Evolutionary conservation across 2,888 invertebrate genomes (phyloP), one percentile per base, ranked within the genome.

Genomic region (Litoditis marina): DNA sequence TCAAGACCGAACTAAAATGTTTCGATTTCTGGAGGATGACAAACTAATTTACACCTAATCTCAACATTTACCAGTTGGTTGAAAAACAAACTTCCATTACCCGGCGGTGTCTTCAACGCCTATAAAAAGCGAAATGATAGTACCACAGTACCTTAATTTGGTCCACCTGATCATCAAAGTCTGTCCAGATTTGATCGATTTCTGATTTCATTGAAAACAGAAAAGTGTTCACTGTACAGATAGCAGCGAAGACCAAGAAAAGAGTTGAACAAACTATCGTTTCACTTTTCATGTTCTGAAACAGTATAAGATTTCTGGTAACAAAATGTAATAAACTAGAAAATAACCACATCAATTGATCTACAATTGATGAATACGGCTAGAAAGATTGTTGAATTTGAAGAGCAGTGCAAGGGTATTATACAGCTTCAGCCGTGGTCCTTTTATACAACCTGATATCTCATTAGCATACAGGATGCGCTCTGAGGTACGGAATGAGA

Each of bases 371-470:
- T n/a, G 2, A 49, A 19, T 13, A 57, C 22, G 16, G 34, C 25
- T 57, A 13, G 49, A 47, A 22, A 47, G n/a, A 11, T 8, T 11
- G 32, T 57, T 49, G 19, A 25, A 55, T 46, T 44, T 44, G 25
- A 42, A 19, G 28, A 28, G n/a, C 39, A 30, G n/a, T n/a, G 28
- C 13, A n/a, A 30, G 49, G 28, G n/a, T 8, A 27, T n/a, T n/a
- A 22, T n/a, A n/a, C 1, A 16, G 30, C 28, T 28, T 13, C n/a
- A 27, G 49, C 16, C 28, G 28, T 16, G 31, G 19, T 16, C 31
- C 54, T 54, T 54, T 57, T 57, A 57, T 57, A 57, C 25, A 22
- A 8, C 13, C 16, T 13, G 49, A 30, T 2, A 30, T 54, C 54
- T n/a, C 8, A 31, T 57, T 47, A 31, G 31, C 47, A 46, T 28